Evolutionary conservation across 1,140 invertebrate genomes (phyloP).

Genomic region (Pseudachorutes palmiensis): DNA sequence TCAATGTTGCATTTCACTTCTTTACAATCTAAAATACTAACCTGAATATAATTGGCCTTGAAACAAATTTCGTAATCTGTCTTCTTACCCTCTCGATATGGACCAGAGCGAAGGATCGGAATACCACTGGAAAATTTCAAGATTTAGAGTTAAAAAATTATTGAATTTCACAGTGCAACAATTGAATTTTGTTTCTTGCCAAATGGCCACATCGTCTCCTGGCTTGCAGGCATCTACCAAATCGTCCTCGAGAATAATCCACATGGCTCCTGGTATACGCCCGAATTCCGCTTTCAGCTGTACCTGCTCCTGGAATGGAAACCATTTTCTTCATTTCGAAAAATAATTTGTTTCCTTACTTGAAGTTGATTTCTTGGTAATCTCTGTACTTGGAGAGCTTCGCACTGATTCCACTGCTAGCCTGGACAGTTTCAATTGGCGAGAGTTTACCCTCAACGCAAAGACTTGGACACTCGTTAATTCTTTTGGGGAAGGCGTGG

Average conservation of each 20-base stretch:
- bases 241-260: conserved; percentile 74
- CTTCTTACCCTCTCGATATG: conserved; percentile 50
- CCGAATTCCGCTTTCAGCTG: conserved; percentile 57
- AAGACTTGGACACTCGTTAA: conserved; percentile 24
- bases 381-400: conserved; percentile 62
- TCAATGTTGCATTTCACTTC: too few relatives aligned
- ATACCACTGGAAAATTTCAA: conserved; percentile 54
- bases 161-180: conserved; percentile 11
- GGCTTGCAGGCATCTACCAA: conserved; percentile 78
- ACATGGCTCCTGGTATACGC: conserved; percentile 65
- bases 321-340: conserved; percentile 16
- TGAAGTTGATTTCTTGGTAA: conserved; percentile 82
- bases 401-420: conserved; percentile 47
- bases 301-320: conserved; percentile 56
- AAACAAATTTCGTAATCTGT: conserved; percentile 63
- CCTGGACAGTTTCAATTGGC: conserved; percentile 47
- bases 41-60: conserved; percentile 63
- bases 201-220: conserved; percentile 76
- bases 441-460: conserved; percentile 31
- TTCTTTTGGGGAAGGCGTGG: conserved; percentile 21
- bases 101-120: conserved; percentile 64
- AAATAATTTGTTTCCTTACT: conserved; percentile 12
- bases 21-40: too few relatives aligned
- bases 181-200: conserved; percentile 47
- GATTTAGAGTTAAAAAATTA: conserved; percentile 8